phyloP scores from a whole-genome alignment of 2,797 vertebrate genomes.

The Bucorvus abyssinicus region DNA sequence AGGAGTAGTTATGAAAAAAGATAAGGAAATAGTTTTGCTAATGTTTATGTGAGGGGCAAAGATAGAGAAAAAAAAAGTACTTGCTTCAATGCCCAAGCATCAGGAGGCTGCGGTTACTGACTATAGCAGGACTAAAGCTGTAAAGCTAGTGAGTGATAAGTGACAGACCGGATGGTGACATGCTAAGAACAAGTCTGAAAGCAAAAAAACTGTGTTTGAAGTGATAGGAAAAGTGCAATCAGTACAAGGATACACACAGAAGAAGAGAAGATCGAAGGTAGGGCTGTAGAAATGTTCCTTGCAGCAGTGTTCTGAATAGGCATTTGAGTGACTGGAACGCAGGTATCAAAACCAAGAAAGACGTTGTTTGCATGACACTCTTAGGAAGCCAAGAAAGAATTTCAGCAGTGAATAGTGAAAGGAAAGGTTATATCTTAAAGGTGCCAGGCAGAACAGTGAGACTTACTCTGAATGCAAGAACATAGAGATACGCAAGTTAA shows the following conservation, averaged over 20 bases:
- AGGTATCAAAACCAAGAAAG: background rate
- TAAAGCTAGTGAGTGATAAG: background rate
- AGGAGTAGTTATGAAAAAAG: background rate
- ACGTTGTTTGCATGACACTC: background rate
- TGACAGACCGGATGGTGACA: background rate
- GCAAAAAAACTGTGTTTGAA: background rate
- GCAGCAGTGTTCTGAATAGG: background rate
- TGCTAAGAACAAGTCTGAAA: background rate
- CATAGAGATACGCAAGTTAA: background rate
- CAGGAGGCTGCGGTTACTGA: background rate
- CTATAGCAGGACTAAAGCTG: background rate
- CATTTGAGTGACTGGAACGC: background rate
- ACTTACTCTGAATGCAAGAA: background rate
- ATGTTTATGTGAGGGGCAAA: background rate
- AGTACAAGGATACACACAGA: background rate
- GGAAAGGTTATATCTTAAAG: background rate
- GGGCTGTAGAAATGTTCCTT: background rate
- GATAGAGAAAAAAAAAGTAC: background rate
- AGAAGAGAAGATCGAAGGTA: background rate
- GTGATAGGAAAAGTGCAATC: background rate
- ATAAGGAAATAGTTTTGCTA: background rate
- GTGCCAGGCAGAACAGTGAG: background rate
- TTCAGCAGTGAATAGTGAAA: background rate
- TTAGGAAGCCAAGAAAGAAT: background rate
- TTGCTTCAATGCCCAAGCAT: background rate